Evolutionary conservation across 2,113 vertebrate genomes (phyloP).

Genomic region (Tichodroma muraria): DNA sequence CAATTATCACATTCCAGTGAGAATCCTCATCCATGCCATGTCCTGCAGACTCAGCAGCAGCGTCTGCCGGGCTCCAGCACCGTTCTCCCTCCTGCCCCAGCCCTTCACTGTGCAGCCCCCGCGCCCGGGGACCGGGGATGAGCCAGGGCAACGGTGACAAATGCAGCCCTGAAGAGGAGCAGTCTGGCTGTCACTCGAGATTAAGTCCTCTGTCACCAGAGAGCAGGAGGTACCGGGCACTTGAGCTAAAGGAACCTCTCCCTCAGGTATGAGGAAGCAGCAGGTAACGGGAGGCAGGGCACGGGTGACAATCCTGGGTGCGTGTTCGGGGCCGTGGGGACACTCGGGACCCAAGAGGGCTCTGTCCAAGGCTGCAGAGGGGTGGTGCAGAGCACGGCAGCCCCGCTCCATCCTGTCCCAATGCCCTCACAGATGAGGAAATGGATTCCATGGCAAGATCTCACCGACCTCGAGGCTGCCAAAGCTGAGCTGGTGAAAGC

Average conservation of each 20-base stretch:
- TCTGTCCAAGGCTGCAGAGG: too few species aligned
- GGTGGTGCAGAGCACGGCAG: neutral
- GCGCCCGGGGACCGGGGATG: neutral
- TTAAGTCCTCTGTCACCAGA: neutral
- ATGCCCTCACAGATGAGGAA: neutral
- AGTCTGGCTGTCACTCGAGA: neutral
- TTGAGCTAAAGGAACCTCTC: neutral
- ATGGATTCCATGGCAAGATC: fast-evolving
- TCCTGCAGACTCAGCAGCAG: neutral
- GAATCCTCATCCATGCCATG: fast-evolving
- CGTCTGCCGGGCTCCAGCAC: fast-evolving
- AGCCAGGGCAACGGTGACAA: fast-evolving
- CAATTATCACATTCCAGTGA: fast-evolving
- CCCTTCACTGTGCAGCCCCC: neutral
- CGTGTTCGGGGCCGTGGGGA: neutral
- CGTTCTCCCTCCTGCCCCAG: neutral
- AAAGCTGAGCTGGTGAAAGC: neutral
- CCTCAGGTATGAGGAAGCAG: neutral
- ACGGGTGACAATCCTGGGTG: fast-evolving
- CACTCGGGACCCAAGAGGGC: neutral
- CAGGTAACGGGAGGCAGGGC: neutral
- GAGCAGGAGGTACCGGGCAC: neutral
- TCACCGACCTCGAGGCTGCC: fast-evolving
- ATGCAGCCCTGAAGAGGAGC: neutral
- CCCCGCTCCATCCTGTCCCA: neutral